A percentile compares a stretch with the other conserved stretches of the same genome.
phyloP scores from a whole-genome alignment of 2,888 invertebrate genomes.

The Phytoseiulus persimilis region DNA sequence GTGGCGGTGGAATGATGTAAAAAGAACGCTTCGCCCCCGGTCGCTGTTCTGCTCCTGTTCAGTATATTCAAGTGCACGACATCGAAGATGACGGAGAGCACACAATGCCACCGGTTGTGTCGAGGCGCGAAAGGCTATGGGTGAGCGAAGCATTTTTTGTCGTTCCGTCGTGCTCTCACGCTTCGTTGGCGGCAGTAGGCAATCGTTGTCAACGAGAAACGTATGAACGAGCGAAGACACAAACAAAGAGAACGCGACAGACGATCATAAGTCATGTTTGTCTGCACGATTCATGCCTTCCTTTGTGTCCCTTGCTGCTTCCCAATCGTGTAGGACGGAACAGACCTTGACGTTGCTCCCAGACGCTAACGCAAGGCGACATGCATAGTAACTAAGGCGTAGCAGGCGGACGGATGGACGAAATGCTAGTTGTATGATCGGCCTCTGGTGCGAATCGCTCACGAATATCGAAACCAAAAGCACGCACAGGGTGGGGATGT shows the following conservation, averaged over 20 bases:
- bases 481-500: too few species aligned
- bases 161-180: background rate
- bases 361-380: background rate
- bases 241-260: background rate
- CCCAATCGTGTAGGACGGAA: background rate
- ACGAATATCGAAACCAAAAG: background rate
- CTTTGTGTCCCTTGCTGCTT: background rate
- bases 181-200: background rate
- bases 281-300: background rate
- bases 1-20: background rate
- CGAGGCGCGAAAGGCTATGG: background rate
- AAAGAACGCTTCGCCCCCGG: background rate
- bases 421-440: background rate
- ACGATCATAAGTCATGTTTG: constrained; percentile 5
- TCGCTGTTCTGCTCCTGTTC: background rate
- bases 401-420: background rate
- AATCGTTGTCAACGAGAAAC: background rate
- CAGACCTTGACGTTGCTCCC: background rate
- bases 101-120: background rate
- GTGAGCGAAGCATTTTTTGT: background rate
- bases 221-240: background rate
- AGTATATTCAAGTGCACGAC: background rate
- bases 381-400: background rate
- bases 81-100: background rate
- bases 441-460: background rate